Conservation (phyloP, 2,888 invertebrate species). For the Cristatella mucedo region DNA sequence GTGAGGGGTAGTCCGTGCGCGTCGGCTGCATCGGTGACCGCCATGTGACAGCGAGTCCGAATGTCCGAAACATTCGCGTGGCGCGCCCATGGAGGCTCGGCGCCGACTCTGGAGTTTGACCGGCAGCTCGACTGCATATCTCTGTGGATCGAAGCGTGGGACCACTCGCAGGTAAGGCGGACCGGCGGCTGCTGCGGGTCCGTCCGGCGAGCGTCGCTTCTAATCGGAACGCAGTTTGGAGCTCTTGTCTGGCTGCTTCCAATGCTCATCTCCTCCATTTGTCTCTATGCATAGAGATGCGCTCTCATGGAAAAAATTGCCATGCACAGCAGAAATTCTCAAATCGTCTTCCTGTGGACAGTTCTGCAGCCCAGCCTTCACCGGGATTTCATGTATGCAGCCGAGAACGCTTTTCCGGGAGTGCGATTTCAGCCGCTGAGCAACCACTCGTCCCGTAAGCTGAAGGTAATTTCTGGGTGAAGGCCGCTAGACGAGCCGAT, state of each 20-base stretch:
- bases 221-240: too few relatives aligned
- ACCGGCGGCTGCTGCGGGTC: too few relatives aligned
- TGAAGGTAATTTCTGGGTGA: slow-evolving; percentile 18
- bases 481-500: slow-evolving; percentile 10
- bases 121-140: slow-evolving; percentile 26
- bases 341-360: slow-evolving; percentile 27
- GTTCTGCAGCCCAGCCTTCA: slow-evolving; percentile 28
- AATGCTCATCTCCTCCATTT: too few relatives aligned
- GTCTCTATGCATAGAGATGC: slow-evolving; percentile 26
- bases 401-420: slow-evolving; percentile 22
- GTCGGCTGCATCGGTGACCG: too few relatives aligned
- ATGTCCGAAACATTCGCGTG: too few relatives aligned
- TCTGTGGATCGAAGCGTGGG: slow-evolving; percentile 25
- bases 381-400: slow-evolving; percentile 31
- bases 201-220: too few relatives aligned
- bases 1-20: too few relatives aligned
- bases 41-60: too few relatives aligned
- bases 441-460: slow-evolving; percentile 22
- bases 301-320: slow-evolving; percentile 20
- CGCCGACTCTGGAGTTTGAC: slow-evolving; percentile 25
- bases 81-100: slow-evolving; percentile 22
- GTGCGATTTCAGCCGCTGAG: slow-evolving; percentile 26
- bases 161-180: slow-evolving; percentile 21
- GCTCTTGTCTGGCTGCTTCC: too few relatives aligned
- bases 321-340: slow-evolving; percentile 20